Evolutionary conservation across 2,888 invertebrate genomes (phyloP), one percentile per base, ranked within the genome.

Genomic region (Andrena fulva): DNA sequence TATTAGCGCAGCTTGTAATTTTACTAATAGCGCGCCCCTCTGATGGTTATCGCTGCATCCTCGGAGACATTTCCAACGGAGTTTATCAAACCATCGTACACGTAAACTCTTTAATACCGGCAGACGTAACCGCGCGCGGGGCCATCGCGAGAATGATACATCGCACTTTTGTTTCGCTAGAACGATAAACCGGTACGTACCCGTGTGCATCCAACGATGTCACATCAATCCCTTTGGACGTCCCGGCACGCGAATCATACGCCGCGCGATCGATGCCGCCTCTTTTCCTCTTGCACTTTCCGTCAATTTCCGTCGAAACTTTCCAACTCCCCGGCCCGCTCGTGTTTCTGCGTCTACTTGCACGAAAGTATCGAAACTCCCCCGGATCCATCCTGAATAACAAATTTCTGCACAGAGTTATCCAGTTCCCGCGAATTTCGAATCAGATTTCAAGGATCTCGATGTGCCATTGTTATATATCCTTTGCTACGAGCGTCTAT

Each of bases 251-350:
- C 12, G 48, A 67, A 72, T 62, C 56, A 16, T 63, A 24, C n/a
- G 27, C 31, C n/a, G 4, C 5, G 10, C 10, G 29, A 75, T 52
- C 48, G 50, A 67, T 16, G 3, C 4, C 10, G 2, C 35, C 10
- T 62, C 33, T 16, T 33, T 64, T 48, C 50, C 10, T 31, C 29
- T 68, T 20, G 16, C 16, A 50, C 27, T 75, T 52, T 64, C 64
- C 24, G 59, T 64, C 59, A 64, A 56, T 50, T 79, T 79, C 5
- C n/a, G 54, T 75, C 56, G 27, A 64, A 79, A 79, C 56, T 79
- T 79, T 75, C 64, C 7, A 2, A 20, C 54, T 16, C 6, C 3
- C 35, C 31, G 63, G 63, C 10, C 67, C 8, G 20, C 27, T 62
- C n/a, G 48, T 31, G 8, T 68, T 67, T 42, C 24, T 10, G 24